Evolutionary conservation across 2,888 invertebrate species (phyloP), one percentile per base, ranked within the genome.

Genomic region (Eristalis intricaria): DNA sequence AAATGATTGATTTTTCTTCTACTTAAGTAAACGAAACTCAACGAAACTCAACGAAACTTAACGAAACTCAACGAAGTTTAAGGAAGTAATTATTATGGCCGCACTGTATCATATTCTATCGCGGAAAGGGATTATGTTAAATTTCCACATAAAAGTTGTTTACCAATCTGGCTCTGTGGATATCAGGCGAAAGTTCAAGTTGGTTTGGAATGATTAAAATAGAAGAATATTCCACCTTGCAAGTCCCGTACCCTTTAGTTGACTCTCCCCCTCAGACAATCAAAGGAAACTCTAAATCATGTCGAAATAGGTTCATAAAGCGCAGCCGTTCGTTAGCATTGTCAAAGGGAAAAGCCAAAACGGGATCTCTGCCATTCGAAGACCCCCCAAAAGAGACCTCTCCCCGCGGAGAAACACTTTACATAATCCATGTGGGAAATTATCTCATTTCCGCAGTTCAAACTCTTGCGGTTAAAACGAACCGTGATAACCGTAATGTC

Each of bases 341-440:
- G 26, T 26, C n/a, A 43, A n/a, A 38, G 38, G 38, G 15, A 40
- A 43, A 43, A n/a, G 43, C 4, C n/a, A 43, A 43, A 43, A 15
- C 2, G 43, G 15, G 11, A 1, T n/a, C 13, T 0, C 43, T 4
- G 4, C 15, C 43, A 43, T 32, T 32, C 32, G 15, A 43, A n/a
- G 32, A 32, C 10, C 32, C 32, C n/a, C n/a, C n/a, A n/a, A 43
- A n/a, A 4, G 15, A n/a, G 7, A 43, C 43, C 5, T 43, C n/a
- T 43, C 43, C 43, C 43, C n/a, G n/a, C 43, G 15, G 43, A 43
- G 13, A 43, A 43, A 15, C 15, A 63, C 7, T 68, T 78, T 73
- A 74, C 56, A 29, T 73, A 74, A 83, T 74, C 68, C 73, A 79
- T 79, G 83, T 84, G 79, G 64, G 83, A 84, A 78, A 74, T 38